phyloP scores from a whole-genome alignment of 2,888 invertebrate genomes.

The Dysmachus trigonus region DNA sequence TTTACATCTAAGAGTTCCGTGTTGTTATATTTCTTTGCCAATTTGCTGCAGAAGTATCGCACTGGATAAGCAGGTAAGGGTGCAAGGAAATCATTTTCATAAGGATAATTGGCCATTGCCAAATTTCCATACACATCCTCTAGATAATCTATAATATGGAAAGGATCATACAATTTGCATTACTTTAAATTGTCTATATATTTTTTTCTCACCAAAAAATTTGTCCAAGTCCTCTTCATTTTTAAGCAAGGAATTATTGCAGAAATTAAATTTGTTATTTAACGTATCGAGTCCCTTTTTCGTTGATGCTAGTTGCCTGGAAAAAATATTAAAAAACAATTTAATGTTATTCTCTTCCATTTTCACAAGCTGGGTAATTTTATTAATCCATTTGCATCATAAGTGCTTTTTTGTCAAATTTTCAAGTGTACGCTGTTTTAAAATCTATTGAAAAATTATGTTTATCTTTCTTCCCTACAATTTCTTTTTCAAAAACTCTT shows the following conservation, averaged over 20 bases:
- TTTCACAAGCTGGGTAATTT: too few relatives aligned
- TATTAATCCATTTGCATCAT: too few relatives aligned
- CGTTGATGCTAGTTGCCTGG: constrained; percentile 66
- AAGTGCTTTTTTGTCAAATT: background rate
- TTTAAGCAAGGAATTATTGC: constrained; percentile 70
- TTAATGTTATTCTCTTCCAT: too few relatives aligned
- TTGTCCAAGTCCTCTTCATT: constrained; percentile 66
- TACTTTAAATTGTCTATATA: too few relatives aligned
- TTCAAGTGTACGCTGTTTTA: background rate
- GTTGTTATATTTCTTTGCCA: constrained; percentile 57
- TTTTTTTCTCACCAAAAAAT: constrained; percentile 51
- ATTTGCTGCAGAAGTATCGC: constrained; percentile 69
- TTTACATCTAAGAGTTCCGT: constrained; percentile 49
- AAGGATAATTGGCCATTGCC: constrained; percentile 97
- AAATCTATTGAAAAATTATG: background rate
- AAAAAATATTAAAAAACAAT: constrained; percentile 43
- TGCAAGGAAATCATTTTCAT: constrained; percentile 81
- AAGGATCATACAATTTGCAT: background rate
- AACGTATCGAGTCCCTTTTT: constrained; percentile 77
- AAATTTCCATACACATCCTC: constrained; percentile 77
- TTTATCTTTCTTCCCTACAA: background rate
- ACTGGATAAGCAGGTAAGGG: constrained; percentile 89
- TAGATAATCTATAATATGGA: constrained; percentile 74
- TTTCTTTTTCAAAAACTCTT: background rate
- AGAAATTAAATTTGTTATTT: constrained; percentile 78